Conservation (phyloP, 1,140 invertebrate species). For the Tribolium castaneum region DNA sequence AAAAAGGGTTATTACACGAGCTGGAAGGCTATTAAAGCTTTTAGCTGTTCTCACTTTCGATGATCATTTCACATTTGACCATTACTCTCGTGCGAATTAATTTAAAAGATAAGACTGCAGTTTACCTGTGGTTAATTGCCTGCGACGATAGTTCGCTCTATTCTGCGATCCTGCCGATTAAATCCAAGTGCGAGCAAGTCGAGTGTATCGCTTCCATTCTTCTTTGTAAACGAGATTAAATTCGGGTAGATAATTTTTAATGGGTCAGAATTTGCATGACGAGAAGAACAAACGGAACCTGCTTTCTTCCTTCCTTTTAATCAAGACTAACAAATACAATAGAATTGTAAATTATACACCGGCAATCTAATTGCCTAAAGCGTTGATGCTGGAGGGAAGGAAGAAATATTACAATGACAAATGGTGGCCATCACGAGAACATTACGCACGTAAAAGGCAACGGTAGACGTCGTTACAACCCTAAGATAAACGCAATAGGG, state of each 20-base stretch:
- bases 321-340: constrained; percentile 41
- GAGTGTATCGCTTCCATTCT: constrained; percentile 8
- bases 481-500: constrained; percentile 4
- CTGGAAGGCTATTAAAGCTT: neutral
- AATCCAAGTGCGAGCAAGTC: constrained; percentile 6
- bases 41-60: neutral
- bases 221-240: constrained; percentile 28
- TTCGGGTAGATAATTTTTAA: constrained; percentile 28
- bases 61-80: neutral
- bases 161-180: neutral
- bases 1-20: neutral
- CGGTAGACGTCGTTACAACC: constrained; percentile 17
- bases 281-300: constrained; percentile 21
- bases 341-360: constrained; percentile 40
- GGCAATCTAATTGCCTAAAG: constrained; percentile 40
- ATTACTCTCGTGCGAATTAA: neutral
- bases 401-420: constrained; percentile 37
- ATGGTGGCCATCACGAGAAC: constrained; percentile 14
- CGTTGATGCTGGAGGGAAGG: constrained; percentile 5
- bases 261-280: constrained; percentile 16
- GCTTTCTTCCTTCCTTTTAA: constrained; percentile 35
- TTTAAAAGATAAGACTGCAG: constrained; percentile 17
- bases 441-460: neutral
- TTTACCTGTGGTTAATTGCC: constrained; percentile 5
- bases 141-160: neutral